Base-by-base conservation (phyloP, 2,888 invertebrate species). In the Spodoptera picta region DNA sequence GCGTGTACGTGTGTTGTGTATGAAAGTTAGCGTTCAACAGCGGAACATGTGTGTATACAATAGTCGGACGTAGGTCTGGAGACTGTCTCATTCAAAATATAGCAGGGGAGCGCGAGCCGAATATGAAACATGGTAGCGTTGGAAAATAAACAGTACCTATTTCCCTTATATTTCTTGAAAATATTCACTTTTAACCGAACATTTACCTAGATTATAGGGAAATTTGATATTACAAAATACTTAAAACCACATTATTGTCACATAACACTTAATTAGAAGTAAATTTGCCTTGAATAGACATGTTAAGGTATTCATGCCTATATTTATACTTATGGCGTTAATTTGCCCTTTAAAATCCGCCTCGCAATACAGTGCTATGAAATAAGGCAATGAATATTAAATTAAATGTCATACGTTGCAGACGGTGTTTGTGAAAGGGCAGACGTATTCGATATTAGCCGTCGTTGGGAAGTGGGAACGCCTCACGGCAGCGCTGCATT, bases 11-110 rank as follows among this genome's bases (percentile, higher is more conserved):
- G 54, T 66, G 60, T 73, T 48, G 65, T 65, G 64, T 68, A 66
- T 63, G 52, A 65, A 67, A 72, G 65, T 65, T 75, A 65, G 67
- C 65, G 69, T 74, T 75, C 78, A 78, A 74, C 78, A 72, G 79
- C 70, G 79, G 81, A 83, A 80, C 83, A 82, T 83, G 79, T 83
- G 83, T 80, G 81, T 85, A 69, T 72, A 82, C 85, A 82, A 83
- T 84, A 86, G 83, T 83, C 82, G 84, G 82, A 83, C 78, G 83
- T 84, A 82, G 89, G 86, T 88, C 90, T 90, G 87, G 83, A 88
- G 87, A 87, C 87, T 84, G 87, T 89, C 89, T 89, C 89, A 88
- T 91, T 89, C 87, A 87, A 89, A 91, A 91, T 88, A 91, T 88
- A 89, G 84, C 82, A 81, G 83, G 86, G 75, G 87, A 75, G 84